A percentile compares a stretch with the other conserved stretches of the same genome.
These are phyloP conservation scores for Odontocerum albicorne DNA, from an alignment of 2,888 invertebrate genomes.

Conservation along the genomic window DNA sequence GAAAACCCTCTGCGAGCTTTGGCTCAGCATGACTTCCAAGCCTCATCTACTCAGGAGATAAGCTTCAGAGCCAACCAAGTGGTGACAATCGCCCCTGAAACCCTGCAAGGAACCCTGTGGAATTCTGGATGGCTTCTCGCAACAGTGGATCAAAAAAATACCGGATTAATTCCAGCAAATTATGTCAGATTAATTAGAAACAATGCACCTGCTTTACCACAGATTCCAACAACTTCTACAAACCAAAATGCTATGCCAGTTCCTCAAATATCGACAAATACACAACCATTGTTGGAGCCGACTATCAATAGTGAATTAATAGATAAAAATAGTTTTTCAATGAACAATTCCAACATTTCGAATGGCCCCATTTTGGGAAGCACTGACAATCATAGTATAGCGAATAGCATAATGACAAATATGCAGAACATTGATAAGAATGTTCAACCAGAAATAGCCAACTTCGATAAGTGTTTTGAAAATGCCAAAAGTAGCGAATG, in stretches of 20 bases:
- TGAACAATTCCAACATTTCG: too few relatives aligned
- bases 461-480: slow-evolving; percentile 18
- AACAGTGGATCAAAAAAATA: slow-evolving; percentile 56
- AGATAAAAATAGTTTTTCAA: too few relatives aligned
- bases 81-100: slow-evolving; percentile 79
- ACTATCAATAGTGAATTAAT: too few relatives aligned
- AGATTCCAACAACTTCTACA: too few relatives aligned
- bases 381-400: too few relatives aligned
- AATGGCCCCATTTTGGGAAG: too few relatives aligned
- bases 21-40: slow-evolving; percentile 75
- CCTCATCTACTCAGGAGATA: slow-evolving; percentile 73
- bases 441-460: slow-evolving; percentile 7
- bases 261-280: too few relatives aligned
- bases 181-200: slow-evolving; percentile 53
- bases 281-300: too few relatives aligned
- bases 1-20: slow-evolving; percentile 65
- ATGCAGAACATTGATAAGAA: slow-evolving; percentile 5
- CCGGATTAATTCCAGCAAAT: slow-evolving; percentile 67
- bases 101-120: slow-evolving; percentile 72
- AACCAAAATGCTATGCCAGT: too few relatives aligned
- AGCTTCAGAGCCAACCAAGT: slow-evolving; percentile 75
- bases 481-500: slow-evolving; percentile 2
- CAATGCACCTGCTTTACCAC: background rate
- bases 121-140: slow-evolving; percentile 73
- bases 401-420: background rate